A percentile compares a stretch with the other conserved stretches of the same genome.
These are phyloP conservation scores for Neofelis nebulosa DNA, from an alignment of 2,113 vertebrate species.

Conservation along the genomic window DNA sequence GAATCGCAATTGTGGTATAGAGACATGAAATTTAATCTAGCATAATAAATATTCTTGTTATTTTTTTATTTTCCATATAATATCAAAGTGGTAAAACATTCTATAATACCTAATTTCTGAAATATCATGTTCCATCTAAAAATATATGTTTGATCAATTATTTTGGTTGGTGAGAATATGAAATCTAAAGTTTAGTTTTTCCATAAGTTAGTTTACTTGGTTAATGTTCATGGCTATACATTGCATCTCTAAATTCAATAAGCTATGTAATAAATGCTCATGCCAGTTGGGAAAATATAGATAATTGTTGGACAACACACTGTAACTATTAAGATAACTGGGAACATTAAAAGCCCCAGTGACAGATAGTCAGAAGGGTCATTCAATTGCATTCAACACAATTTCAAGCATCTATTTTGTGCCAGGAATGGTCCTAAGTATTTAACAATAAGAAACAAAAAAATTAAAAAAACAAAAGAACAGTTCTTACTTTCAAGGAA, in stretches of 20 bases:
- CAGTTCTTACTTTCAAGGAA: background rate
- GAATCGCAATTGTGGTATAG: conserved; percentile 61
- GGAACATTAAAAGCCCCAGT: background rate
- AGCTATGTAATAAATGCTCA: conserved; percentile 23
- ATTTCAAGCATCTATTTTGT: background rate
- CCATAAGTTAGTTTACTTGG: background rate
- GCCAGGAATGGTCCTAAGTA: background rate
- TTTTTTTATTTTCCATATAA: conserved; percentile 52
- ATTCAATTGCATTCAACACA: background rate
- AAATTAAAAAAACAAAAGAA: background rate
- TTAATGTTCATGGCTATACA: background rate
- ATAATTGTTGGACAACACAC: background rate
- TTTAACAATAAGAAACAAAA: background rate
- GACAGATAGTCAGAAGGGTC: background rate
- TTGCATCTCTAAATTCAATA: conserved; percentile 38
- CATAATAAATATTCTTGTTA: conserved; percentile 61
- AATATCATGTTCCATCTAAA: conserved; percentile 49
- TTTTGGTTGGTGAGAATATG: conserved; percentile 61
- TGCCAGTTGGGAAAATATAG: conserved; percentile 11
- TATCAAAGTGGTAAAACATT: conserved; percentile 52
- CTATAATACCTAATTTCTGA: conserved; percentile 31
- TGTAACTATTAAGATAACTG: conserved; percentile 31
- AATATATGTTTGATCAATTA: conserved; percentile 32
- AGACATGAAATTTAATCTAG: conserved; percentile 53
- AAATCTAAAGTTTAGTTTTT: background rate